Evolutionary conservation across 2,888 invertebrate genomes (phyloP).

Genomic region (Phania funesta): DNA sequence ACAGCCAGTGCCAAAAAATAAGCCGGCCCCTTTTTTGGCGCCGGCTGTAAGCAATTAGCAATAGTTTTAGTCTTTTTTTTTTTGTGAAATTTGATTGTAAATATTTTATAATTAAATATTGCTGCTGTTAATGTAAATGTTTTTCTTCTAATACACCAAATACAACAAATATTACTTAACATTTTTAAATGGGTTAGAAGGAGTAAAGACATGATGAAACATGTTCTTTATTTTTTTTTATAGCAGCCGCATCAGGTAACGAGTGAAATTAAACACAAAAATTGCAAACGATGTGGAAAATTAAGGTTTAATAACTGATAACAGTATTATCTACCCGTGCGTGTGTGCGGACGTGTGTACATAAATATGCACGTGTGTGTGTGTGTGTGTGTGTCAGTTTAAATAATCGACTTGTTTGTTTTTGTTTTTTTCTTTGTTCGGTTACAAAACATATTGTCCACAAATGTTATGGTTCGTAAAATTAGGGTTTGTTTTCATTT

Average conservation of each 20-base stretch:
- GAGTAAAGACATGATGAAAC: background rate
- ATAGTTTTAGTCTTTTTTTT: background rate
- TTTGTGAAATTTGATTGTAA: background rate
- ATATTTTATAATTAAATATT: background rate
- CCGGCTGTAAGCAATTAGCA: background rate
- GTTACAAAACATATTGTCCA: constrained; percentile 10
- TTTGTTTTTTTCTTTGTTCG: too few relatives aligned
- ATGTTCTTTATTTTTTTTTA: background rate
- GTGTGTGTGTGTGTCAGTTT: constrained; percentile 3
- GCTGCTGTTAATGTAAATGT: background rate
- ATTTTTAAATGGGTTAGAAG: too few relatives aligned
- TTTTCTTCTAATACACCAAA: background rate
- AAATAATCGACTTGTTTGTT: constrained; percentile 13
- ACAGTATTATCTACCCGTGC: background rate
- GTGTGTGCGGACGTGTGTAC: background rate
- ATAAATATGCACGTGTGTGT: too few relatives aligned
- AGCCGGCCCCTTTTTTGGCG: too few relatives aligned
- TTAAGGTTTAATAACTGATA: constrained; percentile 62
- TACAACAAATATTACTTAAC: background rate
- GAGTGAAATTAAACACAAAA: background rate
- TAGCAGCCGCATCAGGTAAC: constrained; percentile 42
- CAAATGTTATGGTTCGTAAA: constrained; percentile 41
- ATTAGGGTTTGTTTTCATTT: constrained; percentile 1
- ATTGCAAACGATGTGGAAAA: background rate
- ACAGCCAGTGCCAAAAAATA: too few relatives aligned